Percentiles rank a stretch among this genome's conserved stretches.
Evolutionary conservation across 1,140 invertebrate genomes (phyloP).

Genomic region (Scaptomyza graminum): DNA sequence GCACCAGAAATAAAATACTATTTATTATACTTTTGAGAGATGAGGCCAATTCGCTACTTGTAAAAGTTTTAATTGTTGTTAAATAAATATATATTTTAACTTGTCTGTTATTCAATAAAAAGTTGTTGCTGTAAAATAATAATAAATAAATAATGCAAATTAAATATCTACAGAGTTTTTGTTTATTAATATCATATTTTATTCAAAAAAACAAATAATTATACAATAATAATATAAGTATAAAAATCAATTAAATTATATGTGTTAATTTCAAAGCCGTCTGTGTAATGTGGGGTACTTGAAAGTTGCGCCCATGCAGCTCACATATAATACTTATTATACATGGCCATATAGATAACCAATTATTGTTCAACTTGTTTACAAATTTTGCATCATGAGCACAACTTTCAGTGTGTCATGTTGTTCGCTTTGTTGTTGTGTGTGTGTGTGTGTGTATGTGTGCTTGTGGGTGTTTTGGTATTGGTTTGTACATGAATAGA

Average conservation of each 20-base stretch:
- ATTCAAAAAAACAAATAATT: too few relatives aligned
- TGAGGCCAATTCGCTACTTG: conserved; percentile 63
- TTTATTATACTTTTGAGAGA: conserved; percentile 47
- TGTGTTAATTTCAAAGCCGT: conserved; percentile 61
- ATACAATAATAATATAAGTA: conserved; percentile 5
- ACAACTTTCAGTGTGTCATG: conserved; percentile 44
- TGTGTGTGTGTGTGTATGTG: conserved; percentile 23
- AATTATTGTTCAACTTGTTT: not conserved
- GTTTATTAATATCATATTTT: conserved; percentile 31
- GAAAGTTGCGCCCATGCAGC: conserved; percentile 37
- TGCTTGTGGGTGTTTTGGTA: conserved; percentile 41
- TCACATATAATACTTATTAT: not conserved
- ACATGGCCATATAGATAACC: conserved; percentile 1
- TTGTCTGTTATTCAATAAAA: conserved; percentile 9
- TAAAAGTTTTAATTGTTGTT: conserved; percentile 21
- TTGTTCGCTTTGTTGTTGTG: conserved; percentile 34
- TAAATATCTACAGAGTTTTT: conserved; percentile 28
- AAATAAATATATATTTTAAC: conserved; percentile 6
- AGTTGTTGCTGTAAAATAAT: conserved; percentile 13
- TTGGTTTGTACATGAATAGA: conserved; percentile 82
- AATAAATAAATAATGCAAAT: conserved; percentile 22
- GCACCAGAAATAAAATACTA: conserved; percentile 61
- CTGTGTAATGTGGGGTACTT: conserved; percentile 48
- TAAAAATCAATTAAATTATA: conserved; percentile 24
- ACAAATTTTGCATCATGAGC: conserved; percentile 10